Evolutionary conservation across 2,888 invertebrate species (phyloP).

Genomic region (Ypsolopha scabrella): DNA sequence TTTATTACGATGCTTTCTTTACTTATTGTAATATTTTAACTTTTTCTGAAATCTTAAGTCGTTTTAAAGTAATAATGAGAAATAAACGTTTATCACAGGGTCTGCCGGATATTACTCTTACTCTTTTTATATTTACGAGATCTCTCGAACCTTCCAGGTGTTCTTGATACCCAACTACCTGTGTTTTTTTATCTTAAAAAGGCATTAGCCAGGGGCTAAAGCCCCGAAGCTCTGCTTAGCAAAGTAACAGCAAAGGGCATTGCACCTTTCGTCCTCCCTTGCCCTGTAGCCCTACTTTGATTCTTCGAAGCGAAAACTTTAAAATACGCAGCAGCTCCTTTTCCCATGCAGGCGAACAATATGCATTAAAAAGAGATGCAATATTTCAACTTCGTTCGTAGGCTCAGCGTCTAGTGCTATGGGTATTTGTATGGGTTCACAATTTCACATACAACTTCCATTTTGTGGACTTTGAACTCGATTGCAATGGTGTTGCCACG

Average conservation of each 20-base stretch:
- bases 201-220: constrained; percentile 51
- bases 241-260: constrained; percentile 58
- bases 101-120: too few species aligned
- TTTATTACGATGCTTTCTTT: too few species aligned
- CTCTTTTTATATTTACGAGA: too few species aligned
- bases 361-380: constrained; percentile 58
- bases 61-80: too few species aligned
- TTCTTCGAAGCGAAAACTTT: constrained; percentile 44
- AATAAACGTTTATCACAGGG: too few species aligned
- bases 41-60: too few species aligned
- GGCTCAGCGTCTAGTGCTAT: constrained; percentile 49
- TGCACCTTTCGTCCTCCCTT: constrained; percentile 66
- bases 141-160: too few species aligned
- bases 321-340: constrained; percentile 40
- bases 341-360: constrained; percentile 32
- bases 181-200: constrained; percentile 54
- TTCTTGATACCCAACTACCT: constrained; percentile 43
- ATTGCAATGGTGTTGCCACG: constrained; percentile 4
- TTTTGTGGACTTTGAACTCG: constrained; percentile 61
- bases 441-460: constrained; percentile 10
- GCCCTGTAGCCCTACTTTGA: constrained; percentile 67
- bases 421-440: constrained; percentile 36
- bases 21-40: too few species aligned
- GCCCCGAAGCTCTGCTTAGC: constrained; percentile 51
- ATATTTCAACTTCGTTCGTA: constrained; percentile 39